Evolutionary conservation across 2,888 invertebrate species (phyloP).

Genomic region (Ligdia adustata): DNA sequence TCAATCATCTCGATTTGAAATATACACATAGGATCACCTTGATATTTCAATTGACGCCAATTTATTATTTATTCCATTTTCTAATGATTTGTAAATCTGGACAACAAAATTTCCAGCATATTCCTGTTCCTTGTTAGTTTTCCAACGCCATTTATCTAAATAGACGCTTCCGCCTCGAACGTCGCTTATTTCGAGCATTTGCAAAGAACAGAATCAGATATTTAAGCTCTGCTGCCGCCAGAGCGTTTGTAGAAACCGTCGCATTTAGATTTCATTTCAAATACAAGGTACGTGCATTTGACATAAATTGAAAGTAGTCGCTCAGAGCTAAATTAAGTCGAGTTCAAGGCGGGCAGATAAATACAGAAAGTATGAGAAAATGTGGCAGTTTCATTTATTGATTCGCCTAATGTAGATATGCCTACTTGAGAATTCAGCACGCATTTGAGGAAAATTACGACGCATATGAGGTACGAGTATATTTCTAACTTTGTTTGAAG

Average conservation of each 20-base stretch:
- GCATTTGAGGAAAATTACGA: conserved; percentile 18
- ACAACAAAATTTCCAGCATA: no score
- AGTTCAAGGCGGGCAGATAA: background rate
- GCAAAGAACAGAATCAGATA: background rate
- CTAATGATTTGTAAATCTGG: no score
- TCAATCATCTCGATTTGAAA: no score
- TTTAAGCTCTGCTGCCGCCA: background rate
- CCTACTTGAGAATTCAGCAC: conserved; percentile 20
- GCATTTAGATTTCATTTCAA: conserved; percentile 6
- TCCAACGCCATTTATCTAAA: no score
- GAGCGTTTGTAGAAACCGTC: background rate
- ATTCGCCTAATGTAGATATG: conserved; percentile 14
- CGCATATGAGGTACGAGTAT: conserved; percentile 1
- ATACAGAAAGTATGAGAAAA: conserved; percentile 1
- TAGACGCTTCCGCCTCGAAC: no score
- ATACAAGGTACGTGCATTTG: conserved; percentile 4
- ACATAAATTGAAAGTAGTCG: conserved; percentile 7
- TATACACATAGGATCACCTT: no score
- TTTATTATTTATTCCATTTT: no score
- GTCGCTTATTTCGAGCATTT: background rate
- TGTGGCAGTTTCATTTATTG: conserved; percentile 10
- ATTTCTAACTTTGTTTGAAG: conserved; percentile 12
- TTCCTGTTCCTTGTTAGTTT: no score
- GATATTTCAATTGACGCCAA: no score
- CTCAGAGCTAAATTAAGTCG: conserved; percentile 1